Percentiles rank a stretch among this genome's conserved stretches.
phyloP scores from a whole-genome alignment of 2,888 invertebrate genomes.

The Trissoscelio sp. region DNA sequence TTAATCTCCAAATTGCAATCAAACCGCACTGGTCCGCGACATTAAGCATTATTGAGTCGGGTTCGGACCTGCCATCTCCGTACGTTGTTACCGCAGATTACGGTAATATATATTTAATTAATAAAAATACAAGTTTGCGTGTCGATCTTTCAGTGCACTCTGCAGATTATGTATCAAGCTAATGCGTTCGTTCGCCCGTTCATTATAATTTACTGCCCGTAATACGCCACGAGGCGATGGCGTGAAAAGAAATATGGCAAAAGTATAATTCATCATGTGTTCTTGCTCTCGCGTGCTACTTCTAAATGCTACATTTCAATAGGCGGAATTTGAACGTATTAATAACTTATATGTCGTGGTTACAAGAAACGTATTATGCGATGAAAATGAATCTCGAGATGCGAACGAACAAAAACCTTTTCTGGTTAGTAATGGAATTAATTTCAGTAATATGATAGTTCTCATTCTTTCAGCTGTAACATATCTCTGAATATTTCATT shows the following conservation, averaged over 20 bases:
- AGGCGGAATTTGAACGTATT: slow-evolving; percentile 35
- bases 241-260: slow-evolving; percentile 39
- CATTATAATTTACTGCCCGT: slow-evolving; percentile 43
- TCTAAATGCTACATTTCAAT: slow-evolving; percentile 40
- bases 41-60: slow-evolving; percentile 31
- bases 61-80: neutral
- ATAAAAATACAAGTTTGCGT: slow-evolving; percentile 31
- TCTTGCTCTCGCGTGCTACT: slow-evolving; percentile 28
- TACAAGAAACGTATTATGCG: slow-evolving; percentile 17
- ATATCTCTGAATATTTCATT: no score
- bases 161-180: slow-evolving; percentile 7
- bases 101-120: slow-evolving; percentile 32
- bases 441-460: no score
- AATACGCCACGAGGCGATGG: slow-evolving; percentile 9
- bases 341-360: slow-evolving; percentile 36
- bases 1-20: slow-evolving; percentile 38
- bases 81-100: neutral
- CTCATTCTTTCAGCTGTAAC: no score
- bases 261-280: slow-evolving; percentile 38
- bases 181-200: slow-evolving; percentile 22
- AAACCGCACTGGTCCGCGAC: slow-evolving; percentile 23
- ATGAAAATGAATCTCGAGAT: slow-evolving; percentile 25
- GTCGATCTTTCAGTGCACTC: neutral
- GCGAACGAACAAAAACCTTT: slow-evolving; percentile 21
- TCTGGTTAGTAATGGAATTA: slow-evolving; percentile 6